Evolutionary conservation across 2,888 invertebrate species (phyloP).

Genomic region (Helobdella robusta): DNA sequence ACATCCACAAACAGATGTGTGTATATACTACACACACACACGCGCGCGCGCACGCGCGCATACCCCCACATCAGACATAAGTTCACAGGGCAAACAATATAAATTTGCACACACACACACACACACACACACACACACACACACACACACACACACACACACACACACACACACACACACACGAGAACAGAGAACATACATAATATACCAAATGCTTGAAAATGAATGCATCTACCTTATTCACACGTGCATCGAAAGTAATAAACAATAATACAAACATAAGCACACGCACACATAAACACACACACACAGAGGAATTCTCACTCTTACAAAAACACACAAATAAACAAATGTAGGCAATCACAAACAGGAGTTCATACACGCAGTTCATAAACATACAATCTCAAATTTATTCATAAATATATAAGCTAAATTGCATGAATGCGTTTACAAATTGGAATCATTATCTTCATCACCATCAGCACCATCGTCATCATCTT

Average conservation of each 20-base stretch:
- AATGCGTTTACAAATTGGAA: no score
- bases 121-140: conserved; percentile 18
- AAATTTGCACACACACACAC: conserved; percentile 17
- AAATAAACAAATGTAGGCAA: neutral
- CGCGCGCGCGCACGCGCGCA: neutral
- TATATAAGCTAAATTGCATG: neutral
- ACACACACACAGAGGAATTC: neutral
- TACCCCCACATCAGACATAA: neutral
- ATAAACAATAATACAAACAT: neutral
- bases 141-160: conserved; percentile 18
- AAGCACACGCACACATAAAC: neutral
- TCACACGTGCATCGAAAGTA: neutral
- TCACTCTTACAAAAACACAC: neutral
- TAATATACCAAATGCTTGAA: no score
- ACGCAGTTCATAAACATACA: neutral
- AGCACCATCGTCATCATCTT: no score
- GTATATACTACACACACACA: conserved; percentile 7
- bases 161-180: conserved; percentile 17
- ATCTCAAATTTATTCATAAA: neutral
- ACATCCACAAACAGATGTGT: no score
- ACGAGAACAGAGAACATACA: neutral
- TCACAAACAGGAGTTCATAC: neutral
- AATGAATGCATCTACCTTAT: no score
- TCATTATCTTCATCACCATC: no score
- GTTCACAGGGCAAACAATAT: no score